Base-by-base conservation (phyloP, 2,888 invertebrate species). In the Augiades crinisus region DNA sequence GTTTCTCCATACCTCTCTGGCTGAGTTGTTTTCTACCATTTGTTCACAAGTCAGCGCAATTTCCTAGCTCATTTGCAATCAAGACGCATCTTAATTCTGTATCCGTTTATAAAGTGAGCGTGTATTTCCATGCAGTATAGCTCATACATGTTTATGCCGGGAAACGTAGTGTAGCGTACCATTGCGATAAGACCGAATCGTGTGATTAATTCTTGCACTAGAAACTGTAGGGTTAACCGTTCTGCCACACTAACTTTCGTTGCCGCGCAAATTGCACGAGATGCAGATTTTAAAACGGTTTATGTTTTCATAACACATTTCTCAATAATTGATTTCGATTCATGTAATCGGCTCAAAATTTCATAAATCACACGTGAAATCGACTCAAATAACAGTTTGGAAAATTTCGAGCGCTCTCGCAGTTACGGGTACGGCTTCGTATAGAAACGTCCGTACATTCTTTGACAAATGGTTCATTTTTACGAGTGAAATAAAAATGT, bases 191-290 rank as follows among this genome's bases (percentile, higher is more conserved):
- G 55, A 56, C 44, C 34, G 47, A 46, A 38, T 52, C 33, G 27
- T 24, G 57, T 58, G 54, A 55, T 50, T 57, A 45, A 60, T 60
- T 60, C 57, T 58, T 58, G 49, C 6, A 33, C 37, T 40, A 51
- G 49, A 43, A 52, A 37, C 53, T 44, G 46, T 34, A 46, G 46
- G 46, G 46, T 36, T 36, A 36, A 27, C 46, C 36, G 46, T 46
- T 46, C 36, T 36, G 22, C 10, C 22, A 12, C n/a, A 22, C 7
- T 33, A 8, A 34, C 45, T 13, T 17, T 8, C 13, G 12, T 6
- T 12, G n/a, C 8, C 34, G 7, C n/a, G 17, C n/a, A 21, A 8
- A 14, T 7, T 19, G 37, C 8, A 41, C 38, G 56, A 57, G 46
- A 53, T 41, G 49, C 43, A 46, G 46, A 41, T 16, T 30, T 16